Conservation (phyloP, 2,797 vertebrate genomes). For the Buphagus erythrorhynchus region DNA sequence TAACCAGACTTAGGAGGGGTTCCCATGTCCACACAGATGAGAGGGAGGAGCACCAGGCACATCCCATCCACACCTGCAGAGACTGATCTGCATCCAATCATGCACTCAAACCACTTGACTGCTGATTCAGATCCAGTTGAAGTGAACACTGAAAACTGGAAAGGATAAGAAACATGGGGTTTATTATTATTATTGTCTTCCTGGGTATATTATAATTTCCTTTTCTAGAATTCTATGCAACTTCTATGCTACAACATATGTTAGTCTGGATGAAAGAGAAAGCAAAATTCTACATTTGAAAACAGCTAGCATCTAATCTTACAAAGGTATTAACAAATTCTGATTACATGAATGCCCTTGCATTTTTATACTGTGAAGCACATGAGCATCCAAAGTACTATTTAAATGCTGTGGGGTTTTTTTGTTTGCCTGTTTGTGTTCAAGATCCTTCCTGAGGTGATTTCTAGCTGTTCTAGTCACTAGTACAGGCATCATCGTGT, state of each 20-base stretch:
- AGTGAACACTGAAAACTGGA: background rate
- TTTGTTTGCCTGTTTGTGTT: background rate
- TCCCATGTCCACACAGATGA: accelerated
- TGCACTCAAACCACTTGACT: background rate
- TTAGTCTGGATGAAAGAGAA: background rate
- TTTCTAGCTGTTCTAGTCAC: background rate
- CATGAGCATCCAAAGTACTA: accelerated
- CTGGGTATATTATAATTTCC: background rate
- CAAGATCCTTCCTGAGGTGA: background rate
- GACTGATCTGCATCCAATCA: background rate
- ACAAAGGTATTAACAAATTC: background rate
- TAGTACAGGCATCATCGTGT: background rate
- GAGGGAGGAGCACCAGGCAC: background rate
- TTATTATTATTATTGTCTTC: background rate
- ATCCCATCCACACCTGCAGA: background rate
- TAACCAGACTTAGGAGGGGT: background rate
- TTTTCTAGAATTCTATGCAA: background rate
- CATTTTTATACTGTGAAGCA: background rate
- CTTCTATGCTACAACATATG: no score
- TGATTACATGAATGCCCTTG: background rate
- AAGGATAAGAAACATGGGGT: background rate
- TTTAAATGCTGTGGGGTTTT: background rate
- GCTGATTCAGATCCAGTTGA: background rate
- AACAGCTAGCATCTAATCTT: background rate
- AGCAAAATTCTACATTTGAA: background rate